phyloP scores from a whole-genome alignment of 2,888 invertebrate species.

The Polydrusus tereticollis region DNA sequence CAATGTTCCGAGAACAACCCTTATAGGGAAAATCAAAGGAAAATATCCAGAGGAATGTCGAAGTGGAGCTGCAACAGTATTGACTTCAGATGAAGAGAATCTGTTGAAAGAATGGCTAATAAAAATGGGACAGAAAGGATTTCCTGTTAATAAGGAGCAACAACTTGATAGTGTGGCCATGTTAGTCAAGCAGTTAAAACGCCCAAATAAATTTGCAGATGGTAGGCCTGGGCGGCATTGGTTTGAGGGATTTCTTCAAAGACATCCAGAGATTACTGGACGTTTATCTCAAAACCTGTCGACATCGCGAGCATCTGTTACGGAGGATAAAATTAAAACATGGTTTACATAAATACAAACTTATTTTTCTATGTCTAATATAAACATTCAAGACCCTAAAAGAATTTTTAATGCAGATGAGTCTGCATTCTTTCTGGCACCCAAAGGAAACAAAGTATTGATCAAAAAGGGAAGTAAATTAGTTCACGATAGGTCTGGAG shows the following conservation, averaged over 20 bases:
- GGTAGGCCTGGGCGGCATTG: neutral
- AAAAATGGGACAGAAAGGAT: constrained; percentile 33
- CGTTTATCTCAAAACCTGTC: constrained; percentile 12
- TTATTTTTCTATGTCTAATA: constrained; percentile 39
- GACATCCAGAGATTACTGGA: constrained; percentile 6
- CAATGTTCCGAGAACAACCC: constrained; percentile 46
- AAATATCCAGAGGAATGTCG: constrained; percentile 40
- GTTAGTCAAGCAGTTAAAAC: constrained; percentile 31
- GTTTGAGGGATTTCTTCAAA: constrained; percentile 3
- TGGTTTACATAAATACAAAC: constrained; percentile 41
- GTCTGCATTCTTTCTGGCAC: constrained; percentile 38
- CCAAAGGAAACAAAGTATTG: constrained; percentile 38
- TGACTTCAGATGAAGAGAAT: constrained; percentile 43
- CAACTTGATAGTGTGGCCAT: constrained; percentile 21
- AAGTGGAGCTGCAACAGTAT: constrained; percentile 37
- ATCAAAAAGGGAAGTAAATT: constrained; percentile 44
- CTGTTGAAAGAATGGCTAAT: constrained; percentile 43
- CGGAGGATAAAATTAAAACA: constrained; percentile 38
- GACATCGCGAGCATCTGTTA: constrained; percentile 21
- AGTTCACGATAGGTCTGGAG: constrained; percentile 43
- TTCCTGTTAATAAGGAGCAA: constrained; percentile 24
- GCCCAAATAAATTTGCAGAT: constrained; percentile 5
- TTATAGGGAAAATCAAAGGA: constrained; percentile 45
- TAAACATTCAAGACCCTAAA: constrained; percentile 36
- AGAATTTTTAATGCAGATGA: constrained; percentile 44